Evolutionary conservation across 1,140 invertebrate genomes (phyloP).

Genomic region (Leptinotarsa lineolata): DNA sequence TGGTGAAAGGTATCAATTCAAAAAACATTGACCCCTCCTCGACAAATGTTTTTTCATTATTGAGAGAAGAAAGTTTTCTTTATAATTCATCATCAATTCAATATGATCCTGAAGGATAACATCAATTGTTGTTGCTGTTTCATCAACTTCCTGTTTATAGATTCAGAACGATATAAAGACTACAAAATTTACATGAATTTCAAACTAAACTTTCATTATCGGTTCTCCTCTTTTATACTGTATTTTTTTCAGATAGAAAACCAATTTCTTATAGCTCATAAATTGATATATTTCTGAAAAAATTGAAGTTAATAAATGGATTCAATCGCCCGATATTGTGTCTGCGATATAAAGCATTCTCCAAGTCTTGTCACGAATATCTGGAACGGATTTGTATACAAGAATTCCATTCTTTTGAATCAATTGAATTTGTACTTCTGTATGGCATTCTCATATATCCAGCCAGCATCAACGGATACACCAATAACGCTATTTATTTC

Average conservation of each 20-base stretch:
- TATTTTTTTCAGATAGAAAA: slow-evolving; percentile 4
- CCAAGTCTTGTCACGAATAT: slow-evolving; percentile 28
- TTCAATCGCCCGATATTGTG: slow-evolving; percentile 28
- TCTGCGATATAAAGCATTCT: slow-evolving; percentile 28
- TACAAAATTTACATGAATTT: slow-evolving; percentile 5
- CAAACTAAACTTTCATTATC: background rate
- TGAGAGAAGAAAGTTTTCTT: no score
- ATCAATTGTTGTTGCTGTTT: no score
- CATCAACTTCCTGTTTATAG: background rate
- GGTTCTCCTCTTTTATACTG: background rate
- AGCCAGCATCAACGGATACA: slow-evolving; percentile 18
- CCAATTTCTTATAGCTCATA: slow-evolving; percentile 16
- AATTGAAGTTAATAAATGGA: slow-evolving; percentile 27
- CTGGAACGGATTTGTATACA: slow-evolving; percentile 29
- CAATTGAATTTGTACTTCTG: slow-evolving; percentile 20
- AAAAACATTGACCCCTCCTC: no score
- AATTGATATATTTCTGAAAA: slow-evolving; percentile 22
- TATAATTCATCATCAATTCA: no score
- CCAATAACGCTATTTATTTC: slow-evolving; percentile 6
- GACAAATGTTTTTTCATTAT: no score
- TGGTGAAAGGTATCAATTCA: no score
- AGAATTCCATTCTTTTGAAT: slow-evolving; percentile 30
- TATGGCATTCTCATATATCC: slow-evolving; percentile 10
- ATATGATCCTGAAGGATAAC: no score
- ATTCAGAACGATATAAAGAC: background rate